Conservation (phyloP, 2,797 vertebrate genomes). For the Buceros bicornis region DNA sequence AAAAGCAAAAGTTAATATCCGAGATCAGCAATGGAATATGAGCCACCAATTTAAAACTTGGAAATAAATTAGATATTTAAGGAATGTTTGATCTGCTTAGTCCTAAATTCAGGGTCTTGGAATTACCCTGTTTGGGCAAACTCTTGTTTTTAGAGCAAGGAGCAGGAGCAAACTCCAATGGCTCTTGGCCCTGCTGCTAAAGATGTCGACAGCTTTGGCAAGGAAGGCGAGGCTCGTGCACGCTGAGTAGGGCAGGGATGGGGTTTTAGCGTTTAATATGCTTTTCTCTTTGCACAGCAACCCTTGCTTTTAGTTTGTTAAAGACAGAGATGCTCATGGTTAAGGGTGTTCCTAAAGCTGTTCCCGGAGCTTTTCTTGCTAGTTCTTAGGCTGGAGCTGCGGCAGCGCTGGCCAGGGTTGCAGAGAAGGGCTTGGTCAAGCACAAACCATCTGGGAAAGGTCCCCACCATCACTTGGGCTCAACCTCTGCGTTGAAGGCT, state of each 20-base stretch:
- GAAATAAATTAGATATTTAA: conserved; percentile 66
- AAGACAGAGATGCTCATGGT: background rate
- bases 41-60: conserved; percentile 28
- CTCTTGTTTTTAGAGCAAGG: background rate
- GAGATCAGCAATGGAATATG: conserved; percentile 50
- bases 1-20: conserved; percentile 60
- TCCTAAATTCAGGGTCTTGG: conserved; percentile 27
- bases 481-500: background rate
- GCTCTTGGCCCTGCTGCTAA: background rate
- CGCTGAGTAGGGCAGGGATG: background rate
- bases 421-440: background rate
- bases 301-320: background rate
- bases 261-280: background rate
- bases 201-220: conserved; percentile 22
- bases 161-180: background rate
- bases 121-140: background rate
- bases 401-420: background rate
- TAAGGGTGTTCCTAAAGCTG: background rate
- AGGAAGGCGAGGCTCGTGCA: background rate
- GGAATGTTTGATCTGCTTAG: conserved; percentile 57
- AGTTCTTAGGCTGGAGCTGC: background rate
- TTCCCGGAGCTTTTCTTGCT: background rate
- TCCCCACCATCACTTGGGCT: background rate
- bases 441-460: background rate
- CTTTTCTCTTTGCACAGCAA: background rate